Conservation (phyloP, 2,113 vertebrate species). For the Nothobranchius furzeri region DNA sequence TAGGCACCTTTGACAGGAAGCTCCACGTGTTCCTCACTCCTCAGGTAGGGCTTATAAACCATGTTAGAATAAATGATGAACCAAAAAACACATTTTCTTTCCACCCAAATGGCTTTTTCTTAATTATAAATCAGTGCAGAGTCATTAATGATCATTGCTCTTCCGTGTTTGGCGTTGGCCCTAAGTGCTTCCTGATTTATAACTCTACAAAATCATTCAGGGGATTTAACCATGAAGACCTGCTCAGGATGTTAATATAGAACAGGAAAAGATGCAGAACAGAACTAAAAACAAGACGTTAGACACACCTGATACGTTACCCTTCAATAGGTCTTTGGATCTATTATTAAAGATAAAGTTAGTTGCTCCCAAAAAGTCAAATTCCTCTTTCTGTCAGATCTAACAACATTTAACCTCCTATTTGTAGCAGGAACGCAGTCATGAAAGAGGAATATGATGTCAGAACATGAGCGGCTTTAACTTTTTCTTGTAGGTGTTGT, state of each 20-base stretch:
- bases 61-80: not conserved
- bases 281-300: not conserved
- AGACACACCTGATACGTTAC: no score
- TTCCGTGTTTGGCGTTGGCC: conserved; percentile 13
- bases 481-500: no score
- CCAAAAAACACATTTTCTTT: not conserved
- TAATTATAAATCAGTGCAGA: conserved; percentile 7
- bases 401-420: no score
- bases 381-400: no score
- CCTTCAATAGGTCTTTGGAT: no score
- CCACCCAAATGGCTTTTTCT: not conserved
- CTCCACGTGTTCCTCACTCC: not conserved
- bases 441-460: no score
- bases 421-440: no score
- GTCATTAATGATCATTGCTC: not conserved
- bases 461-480: no score
- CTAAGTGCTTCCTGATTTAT: conserved; percentile 40
- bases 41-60: not conserved
- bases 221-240: conserved; percentile 14
- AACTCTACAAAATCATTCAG: conserved; percentile 27
- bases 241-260: conserved; percentile 18
- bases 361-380: no score
- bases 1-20: no score
- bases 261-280: not conserved
- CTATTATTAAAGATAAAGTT: no score